Conservation (phyloP, 2,888 invertebrate genomes). For the Pediacus dermestoides region DNA sequence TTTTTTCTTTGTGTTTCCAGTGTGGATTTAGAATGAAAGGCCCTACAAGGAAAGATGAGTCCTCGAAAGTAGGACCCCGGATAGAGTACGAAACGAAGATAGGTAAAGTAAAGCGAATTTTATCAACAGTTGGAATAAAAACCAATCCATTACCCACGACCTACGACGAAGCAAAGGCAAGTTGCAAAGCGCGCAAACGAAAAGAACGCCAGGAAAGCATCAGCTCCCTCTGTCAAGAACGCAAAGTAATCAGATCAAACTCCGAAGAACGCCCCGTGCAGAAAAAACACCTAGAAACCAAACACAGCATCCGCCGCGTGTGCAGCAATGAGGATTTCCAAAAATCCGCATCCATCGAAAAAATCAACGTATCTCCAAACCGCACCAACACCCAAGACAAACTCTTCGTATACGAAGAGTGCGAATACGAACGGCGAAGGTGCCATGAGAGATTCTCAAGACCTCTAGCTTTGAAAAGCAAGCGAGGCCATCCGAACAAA, state of each 20-base stretch:
- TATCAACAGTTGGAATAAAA: constrained; percentile 21
- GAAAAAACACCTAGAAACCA: constrained; percentile 38
- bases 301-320: constrained; percentile 54
- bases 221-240: constrained; percentile 56
- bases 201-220: constrained; percentile 62
- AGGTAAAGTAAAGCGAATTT: constrained; percentile 29
- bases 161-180: constrained; percentile 45
- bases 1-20: not conserved
- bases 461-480: constrained; percentile 57
- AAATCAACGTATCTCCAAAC: constrained; percentile 38
- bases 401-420: constrained; percentile 52
- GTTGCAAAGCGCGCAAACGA: constrained; percentile 55
- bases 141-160: constrained; percentile 23
- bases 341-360: constrained; percentile 35
- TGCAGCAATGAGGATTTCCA: constrained; percentile 63
- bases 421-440: constrained; percentile 61
- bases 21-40: constrained; percentile 36
- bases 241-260: constrained; percentile 60
- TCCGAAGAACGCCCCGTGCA: constrained; percentile 56
- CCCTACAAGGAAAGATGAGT: constrained; percentile 34
- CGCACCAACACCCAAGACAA: constrained; percentile 26
- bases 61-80: constrained; percentile 26
- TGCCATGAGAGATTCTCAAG: constrained; percentile 64
- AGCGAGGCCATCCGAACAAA: constrained; percentile 43
- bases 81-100: constrained; percentile 30